phyloP scores from a whole-genome alignment of 2,888 invertebrate species.

The Trachelus tabidus region DNA sequence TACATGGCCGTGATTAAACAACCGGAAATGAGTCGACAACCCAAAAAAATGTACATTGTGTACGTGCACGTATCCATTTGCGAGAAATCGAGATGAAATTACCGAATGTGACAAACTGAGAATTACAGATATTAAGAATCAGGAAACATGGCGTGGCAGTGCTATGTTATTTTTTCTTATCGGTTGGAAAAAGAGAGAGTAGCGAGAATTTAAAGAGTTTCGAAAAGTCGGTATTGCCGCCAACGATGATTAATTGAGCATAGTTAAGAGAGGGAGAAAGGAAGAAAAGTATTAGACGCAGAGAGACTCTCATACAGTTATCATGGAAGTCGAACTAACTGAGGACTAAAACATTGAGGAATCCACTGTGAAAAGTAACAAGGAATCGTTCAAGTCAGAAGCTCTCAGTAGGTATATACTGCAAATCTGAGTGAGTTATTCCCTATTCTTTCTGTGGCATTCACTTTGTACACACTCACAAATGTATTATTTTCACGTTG shows the following conservation, averaged over 20 bases:
- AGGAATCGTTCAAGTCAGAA: neutral
- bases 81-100: too few relatives aligned
- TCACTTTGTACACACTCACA: too few relatives aligned
- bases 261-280: neutral
- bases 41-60: neutral
- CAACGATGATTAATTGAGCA: neutral
- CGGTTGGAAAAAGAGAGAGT: neutral
- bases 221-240: neutral
- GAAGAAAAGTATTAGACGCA: neutral
- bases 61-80: neutral
- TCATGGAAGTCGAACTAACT: neutral
- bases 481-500: too few relatives aligned
- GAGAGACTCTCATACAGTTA: neutral
- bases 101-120: too few relatives aligned
- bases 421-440: too few relatives aligned
- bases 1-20: constrained; percentile 11
- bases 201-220: neutral
- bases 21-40: constrained; percentile 4
- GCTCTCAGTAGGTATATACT: neutral
- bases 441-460: too few relatives aligned
- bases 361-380: neutral
- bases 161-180: neutral
- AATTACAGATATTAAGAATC: too few relatives aligned
- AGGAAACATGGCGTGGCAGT: too few relatives aligned
- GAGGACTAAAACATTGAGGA: neutral